Conservation (phyloP, 2,888 invertebrate species). For the Amblyjoppa fuscipennis region DNA sequence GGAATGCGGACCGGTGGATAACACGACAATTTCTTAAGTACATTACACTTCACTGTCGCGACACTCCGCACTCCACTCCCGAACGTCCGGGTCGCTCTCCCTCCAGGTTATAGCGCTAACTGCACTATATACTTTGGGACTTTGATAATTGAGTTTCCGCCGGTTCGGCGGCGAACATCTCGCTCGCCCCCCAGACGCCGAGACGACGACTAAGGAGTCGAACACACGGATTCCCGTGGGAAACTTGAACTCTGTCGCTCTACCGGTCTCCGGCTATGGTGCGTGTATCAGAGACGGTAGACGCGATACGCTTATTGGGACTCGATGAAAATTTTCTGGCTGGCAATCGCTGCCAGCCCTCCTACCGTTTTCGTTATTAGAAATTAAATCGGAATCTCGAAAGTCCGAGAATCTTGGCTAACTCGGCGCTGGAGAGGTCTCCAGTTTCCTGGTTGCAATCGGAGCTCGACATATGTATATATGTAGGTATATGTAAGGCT, state of each 20-base stretch:
- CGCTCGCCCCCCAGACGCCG: background rate
- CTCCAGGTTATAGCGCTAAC: background rate
- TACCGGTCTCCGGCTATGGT: background rate
- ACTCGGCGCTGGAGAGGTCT: background rate
- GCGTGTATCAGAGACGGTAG: background rate
- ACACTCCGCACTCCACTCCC: background rate
- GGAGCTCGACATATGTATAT: too few relatives aligned
- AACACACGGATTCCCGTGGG: constrained; percentile 28
- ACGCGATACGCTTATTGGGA: constrained; percentile 19
- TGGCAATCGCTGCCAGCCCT: background rate
- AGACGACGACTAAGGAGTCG: constrained; percentile 18
- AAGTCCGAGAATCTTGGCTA: constrained; percentile 11
- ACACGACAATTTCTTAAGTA: constrained; percentile 27
- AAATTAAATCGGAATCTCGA: constrained; percentile 28
- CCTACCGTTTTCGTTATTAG: constrained; percentile 19
- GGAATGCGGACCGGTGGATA: background rate
- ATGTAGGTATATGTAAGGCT: background rate
- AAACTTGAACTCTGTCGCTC: constrained; percentile 29
- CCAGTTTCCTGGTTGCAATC: background rate
- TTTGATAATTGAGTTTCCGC: constrained; percentile 50
- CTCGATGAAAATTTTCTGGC: constrained; percentile 7
- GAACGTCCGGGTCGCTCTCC: constrained; percentile 1
- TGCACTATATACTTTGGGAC: constrained; percentile 13
- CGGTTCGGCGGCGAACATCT: constrained; percentile 8
- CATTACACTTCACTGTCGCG: background rate